Conservation (phyloP, 1,140 invertebrate species). For the Eumeta japonica region DNA sequence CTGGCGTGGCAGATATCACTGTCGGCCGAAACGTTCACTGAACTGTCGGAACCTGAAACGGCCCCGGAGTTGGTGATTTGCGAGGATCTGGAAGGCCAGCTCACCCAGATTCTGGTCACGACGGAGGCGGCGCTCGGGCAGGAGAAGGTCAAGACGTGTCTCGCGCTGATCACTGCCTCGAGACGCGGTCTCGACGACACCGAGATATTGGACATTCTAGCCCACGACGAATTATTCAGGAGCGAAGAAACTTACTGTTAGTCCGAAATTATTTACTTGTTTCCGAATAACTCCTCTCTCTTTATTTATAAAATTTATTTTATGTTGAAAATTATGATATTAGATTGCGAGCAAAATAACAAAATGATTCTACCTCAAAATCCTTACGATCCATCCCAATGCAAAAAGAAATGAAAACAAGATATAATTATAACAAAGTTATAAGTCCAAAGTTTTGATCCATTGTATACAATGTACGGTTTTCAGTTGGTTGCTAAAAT, state of each 20-base stretch:
- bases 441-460: no score
- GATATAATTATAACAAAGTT: no score
- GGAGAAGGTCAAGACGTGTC: slow-evolving; percentile 56
- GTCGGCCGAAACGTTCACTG: slow-evolving; percentile 50
- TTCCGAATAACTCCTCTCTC: background rate
- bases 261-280: slow-evolving; percentile 18
- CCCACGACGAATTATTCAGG: slow-evolving; percentile 69
- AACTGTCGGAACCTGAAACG: slow-evolving; percentile 36
- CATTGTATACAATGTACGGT: no score
- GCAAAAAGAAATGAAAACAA: no score
- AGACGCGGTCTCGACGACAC: slow-evolving; percentile 71
- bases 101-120: slow-evolving; percentile 63
- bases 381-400: no score
- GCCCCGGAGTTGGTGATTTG: slow-evolving; percentile 40
- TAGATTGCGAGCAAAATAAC: no score
- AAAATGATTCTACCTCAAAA: no score
- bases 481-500: no score
- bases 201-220: slow-evolving; percentile 73
- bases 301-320: background rate
- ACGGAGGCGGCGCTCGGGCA: slow-evolving; percentile 67
- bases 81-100: slow-evolving; percentile 61
- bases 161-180: slow-evolving; percentile 69
- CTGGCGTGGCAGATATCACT: slow-evolving; percentile 68
- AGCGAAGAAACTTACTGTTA: slow-evolving; percentile 65
- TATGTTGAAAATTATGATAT: background rate